Percentiles rank a stretch among this genome's conserved stretches.
Evolutionary conservation across 2,797 vertebrate species (phyloP).

Genomic region (Spinus pinus): DNA sequence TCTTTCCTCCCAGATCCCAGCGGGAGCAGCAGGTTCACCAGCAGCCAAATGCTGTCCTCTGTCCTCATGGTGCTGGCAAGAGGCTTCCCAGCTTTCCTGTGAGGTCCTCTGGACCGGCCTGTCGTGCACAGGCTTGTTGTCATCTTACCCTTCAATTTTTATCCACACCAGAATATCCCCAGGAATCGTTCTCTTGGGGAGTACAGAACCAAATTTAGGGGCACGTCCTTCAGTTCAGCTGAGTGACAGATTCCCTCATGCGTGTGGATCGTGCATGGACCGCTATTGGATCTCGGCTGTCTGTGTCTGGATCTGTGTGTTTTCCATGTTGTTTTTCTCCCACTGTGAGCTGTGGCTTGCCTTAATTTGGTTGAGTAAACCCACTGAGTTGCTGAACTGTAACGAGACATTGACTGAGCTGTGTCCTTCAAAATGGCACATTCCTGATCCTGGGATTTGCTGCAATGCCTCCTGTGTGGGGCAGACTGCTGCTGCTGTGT

Average conservation of each 20-base stretch:
- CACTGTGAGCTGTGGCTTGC: background rate
- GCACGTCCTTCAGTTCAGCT: background rate
- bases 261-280: fast-evolving
- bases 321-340: background rate
- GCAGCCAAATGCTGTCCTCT: fast-evolving
- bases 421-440: background rate
- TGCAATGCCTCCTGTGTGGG: fast-evolving
- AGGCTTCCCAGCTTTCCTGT: background rate
- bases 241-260: background rate
- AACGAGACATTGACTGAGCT: background rate
- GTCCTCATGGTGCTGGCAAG: background rate
- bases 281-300: fast-evolving
- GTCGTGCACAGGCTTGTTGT: background rate
- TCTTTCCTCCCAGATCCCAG: background rate
- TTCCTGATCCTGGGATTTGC: background rate
- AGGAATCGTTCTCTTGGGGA: background rate
- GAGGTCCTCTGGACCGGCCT: background rate
- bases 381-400: background rate
- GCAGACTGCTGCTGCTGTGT: background rate
- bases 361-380: background rate
- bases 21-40: background rate
- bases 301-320: background rate
- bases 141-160: background rate
- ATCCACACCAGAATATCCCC: background rate
- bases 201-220: background rate